Evolutionary conservation across 2,888 invertebrate species (phyloP), one percentile per base, ranked within the genome.

Genomic region (Chouioia cunea): DNA sequence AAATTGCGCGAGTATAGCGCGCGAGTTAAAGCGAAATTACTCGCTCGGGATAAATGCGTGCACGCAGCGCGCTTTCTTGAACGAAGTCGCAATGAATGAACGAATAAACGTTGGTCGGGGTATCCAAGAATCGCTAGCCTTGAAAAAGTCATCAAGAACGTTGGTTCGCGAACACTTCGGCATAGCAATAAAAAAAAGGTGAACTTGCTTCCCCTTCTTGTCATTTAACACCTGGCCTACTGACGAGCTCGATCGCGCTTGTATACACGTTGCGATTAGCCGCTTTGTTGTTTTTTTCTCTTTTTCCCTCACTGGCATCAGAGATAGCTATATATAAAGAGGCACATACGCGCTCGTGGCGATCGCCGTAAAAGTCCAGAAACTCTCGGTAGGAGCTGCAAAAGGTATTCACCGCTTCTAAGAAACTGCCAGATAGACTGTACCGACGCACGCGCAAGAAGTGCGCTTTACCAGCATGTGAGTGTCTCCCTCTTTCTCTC

Each of bases 331-430:
- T 36, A 36, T 36, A 36, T 36, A 36, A 36, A 36, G 36, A 36
- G 12, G 36, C 16, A 6, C 36, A 44, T 8, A 44, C 27, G 54
- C 46, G 6, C 14, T 48, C 53, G 36, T 22, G n/a, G 59, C 79
- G 78, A 80, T 82, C 81, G 77, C 80, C 81, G 79, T 82, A 81
- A 81, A 82, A 80, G 81, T 81, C 78, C 76, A 75, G 77, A 77
- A 78, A 78, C 71, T 77, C 75, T 79, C 76, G 74, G 73, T 68
- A 68, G 76, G 76, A 75, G 73, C 77, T 72, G 72, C 73, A 78
- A 78, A 81, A 77, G 79, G 78, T 76, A 75, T 76, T 77, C 73
- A 75, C 75, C 67, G 74, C 71, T 80, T 80, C 79, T 76, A 75
- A 77, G 78, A 79, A 79, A 57, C 66, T 65, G 62, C 65, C 53